Evolutionary conservation across 2,113 vertebrate genomes (phyloP).

Genomic region (Azemiops feae): DNA sequence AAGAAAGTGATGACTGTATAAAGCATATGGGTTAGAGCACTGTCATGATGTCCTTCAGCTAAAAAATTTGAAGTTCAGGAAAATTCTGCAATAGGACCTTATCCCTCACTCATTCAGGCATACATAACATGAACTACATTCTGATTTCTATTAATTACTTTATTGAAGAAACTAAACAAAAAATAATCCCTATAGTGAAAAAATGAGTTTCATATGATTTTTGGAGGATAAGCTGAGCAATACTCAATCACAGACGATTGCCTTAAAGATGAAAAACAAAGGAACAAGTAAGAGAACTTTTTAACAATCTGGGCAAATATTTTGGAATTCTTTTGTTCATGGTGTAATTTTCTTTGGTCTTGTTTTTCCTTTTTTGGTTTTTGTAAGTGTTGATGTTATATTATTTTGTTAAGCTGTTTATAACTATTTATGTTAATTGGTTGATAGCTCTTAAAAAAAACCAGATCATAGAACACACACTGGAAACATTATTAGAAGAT

Average conservation of each 20-base stretch:
- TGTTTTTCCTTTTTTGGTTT: background rate
- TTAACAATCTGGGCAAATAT: background rate
- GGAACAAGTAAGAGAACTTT: background rate
- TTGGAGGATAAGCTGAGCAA: background rate
- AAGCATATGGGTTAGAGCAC: constrained; percentile 92
- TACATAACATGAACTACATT: background rate
- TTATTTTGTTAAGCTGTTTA: background rate
- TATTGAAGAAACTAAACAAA: background rate
- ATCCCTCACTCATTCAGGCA: background rate
- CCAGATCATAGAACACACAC: background rate
- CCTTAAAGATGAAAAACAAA: background rate
- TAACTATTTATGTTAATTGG: background rate
- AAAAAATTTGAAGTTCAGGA: constrained; percentile 70
- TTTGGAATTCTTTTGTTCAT: background rate
- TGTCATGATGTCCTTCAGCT: constrained; percentile 98
- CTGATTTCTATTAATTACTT: background rate
- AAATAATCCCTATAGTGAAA: background rate
- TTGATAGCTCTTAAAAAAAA: background rate
- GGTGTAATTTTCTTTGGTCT: background rate
- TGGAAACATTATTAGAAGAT: background rate
- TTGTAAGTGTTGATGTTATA: background rate
- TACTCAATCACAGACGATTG: background rate
- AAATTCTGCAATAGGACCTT: constrained; percentile 13
- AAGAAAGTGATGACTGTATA: constrained; percentile 91
- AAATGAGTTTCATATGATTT: background rate